Base-by-base conservation (phyloP, 2,888 invertebrate genomes). In the Aporophyla nigra region DNA sequence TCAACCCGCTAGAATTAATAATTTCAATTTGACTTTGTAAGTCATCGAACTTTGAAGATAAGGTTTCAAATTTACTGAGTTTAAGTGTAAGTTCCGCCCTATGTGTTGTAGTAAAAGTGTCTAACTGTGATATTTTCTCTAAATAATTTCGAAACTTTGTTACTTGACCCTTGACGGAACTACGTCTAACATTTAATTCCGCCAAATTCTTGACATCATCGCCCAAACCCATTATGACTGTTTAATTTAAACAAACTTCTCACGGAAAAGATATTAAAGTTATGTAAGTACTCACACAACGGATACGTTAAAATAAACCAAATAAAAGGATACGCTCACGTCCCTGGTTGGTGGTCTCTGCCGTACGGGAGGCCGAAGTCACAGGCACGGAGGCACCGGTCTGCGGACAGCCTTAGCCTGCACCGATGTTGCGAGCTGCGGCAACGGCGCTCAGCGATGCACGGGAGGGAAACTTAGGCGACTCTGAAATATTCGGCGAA, bases 401-500 rank as follows among this genome's bases (percentile, higher is more conserved):
- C 43, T 19, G 61, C n/a, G n/a, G n/a, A 12, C 61, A 54, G n/a
- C n/a, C n/a, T 54, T n/a, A 9, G 54, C 10, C 49, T 49, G 70
- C 59, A 5, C 59, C 33, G 58, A n/a, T 33, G 33, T 51, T 69
- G 59, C 49, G n/a, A 27, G 27, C 27, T 54, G 69, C 59, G 33
- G 27, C 27, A 59, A 53, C 51, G 49, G 19, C 19, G 53, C 62
- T 59, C 33, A 24, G 24, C 53, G 40, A 40, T 40, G 71, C n/a
- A 43, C 61, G 51, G 61, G 61, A 19, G 51, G 61, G 61, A 19
- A 40, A 46, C 51, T 61, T 27, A 3, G 62, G 61, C 43, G 46
- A 69, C 21, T 65, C 63, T 71, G 63, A 46, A 71, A 71, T 65
- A 46, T 71, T 71, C 46, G 63, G 63, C 54, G 63, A 27, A 71